A percentile compares a stretch with the other conserved stretches of the same genome.
Conservation (phyloP, 2,113 vertebrate genomes). For the Dryoscopus gambensis region DNA sequence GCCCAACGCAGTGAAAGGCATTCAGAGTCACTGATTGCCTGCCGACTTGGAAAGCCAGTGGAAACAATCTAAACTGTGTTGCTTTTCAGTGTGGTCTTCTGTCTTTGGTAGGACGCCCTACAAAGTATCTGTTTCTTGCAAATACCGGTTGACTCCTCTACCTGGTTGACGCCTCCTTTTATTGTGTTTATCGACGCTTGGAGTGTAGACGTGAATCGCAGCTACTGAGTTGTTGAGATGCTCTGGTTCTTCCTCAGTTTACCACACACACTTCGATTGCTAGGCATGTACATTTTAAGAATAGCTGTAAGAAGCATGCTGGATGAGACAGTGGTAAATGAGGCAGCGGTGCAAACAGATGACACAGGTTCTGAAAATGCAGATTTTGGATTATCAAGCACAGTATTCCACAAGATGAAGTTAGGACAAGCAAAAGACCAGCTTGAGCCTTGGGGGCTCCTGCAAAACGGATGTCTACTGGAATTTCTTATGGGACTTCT, state of each 20-base stretch:
- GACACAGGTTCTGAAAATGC: background rate
- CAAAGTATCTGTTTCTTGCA: background rate
- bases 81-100: background rate
- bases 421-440: background rate
- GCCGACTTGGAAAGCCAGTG: background rate
- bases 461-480: background rate
- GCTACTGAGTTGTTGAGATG: background rate
- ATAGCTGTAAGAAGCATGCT: background rate
- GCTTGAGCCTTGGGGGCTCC: background rate
- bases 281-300: background rate
- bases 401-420: background rate
- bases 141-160: fast-evolving
- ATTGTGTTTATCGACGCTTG: background rate
- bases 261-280: fast-evolving
- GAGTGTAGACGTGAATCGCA: background rate
- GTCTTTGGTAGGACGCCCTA: background rate
- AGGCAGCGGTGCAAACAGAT: background rate
- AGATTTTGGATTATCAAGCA: background rate
- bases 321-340: background rate
- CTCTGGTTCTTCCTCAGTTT: background rate
- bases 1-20: fast-evolving
- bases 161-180: background rate
- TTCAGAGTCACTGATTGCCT: background rate
- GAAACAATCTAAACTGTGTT: background rate
- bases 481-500: background rate